Base-by-base conservation (phyloP, 2,888 invertebrate species). In the Trachelus iudaicus region DNA sequence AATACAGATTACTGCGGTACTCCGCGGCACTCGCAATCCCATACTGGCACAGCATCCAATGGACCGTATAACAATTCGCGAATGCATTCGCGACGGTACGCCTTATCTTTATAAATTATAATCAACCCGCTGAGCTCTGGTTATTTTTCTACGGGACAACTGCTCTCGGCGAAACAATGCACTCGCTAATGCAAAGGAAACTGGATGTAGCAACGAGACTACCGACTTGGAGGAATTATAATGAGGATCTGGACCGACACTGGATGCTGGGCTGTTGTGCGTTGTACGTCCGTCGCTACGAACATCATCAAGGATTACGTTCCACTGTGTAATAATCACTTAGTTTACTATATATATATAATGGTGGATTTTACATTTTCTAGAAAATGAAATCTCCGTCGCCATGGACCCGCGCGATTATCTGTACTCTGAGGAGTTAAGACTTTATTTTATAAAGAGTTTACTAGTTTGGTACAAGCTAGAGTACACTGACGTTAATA, bases 1-100 rank as follows among this genome's bases (percentile, higher is more conserved):
- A 82, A 84, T 84, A 82, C 79, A 81, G 79, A 84, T 84, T 83
- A 83, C n/a, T 56, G 35, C 35, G 74, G 71, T 71, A 71, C 71
- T 71, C 31, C 71, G 31, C 71, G 71, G 30, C 31, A 13, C 15
- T 33, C 33, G 31, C 71, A 13, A 71, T 31, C 71, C 71, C 31
- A 31, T 33, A 23, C 71, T 71, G 31, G 31, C 31, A 33, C 71
- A 71, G 71, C 71, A 31, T 71, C 71, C 71, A 31, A 31, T 71
- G 31, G 31, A 33, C 71, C 31, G 31, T 71, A 15, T 71, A 71
- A 33, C 31, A 4, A 12, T 71, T 11, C 71, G 30, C 71, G 71
- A 40, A 23, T 71, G 71, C 15, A 71, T 30, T 33, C 33, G 15
- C 71, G 71, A 31, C 12, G 4, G 71, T 15, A 30, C 71, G 71